Evolutionary conservation across 2,888 invertebrate genomes (phyloP).

Genomic region (Lithodes maja): DNA sequence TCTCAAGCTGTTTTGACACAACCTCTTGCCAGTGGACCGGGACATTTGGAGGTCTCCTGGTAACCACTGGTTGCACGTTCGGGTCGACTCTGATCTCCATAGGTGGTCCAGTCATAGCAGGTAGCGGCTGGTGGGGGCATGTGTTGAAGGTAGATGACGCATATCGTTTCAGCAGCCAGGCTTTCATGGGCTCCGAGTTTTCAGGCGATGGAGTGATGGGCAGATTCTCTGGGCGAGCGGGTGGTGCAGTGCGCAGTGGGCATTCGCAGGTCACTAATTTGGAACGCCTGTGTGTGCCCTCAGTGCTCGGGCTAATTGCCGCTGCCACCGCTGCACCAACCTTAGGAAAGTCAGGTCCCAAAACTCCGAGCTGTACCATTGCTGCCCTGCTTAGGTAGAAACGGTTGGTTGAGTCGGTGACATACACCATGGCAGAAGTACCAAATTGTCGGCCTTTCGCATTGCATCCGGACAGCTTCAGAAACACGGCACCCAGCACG

Average conservation of each 20-base stretch:
- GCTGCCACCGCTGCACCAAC: constrained; percentile 14
- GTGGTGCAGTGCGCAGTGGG: not conserved
- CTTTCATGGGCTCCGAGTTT: constrained; percentile 24
- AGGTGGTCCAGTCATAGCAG: constrained; percentile 21
- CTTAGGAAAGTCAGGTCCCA: constrained; percentile 42
- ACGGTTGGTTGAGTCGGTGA: too few relatives aligned
- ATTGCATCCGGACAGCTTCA: not conserved
- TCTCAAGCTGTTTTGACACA: constrained; percentile 1
- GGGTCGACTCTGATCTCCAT: constrained; percentile 34
- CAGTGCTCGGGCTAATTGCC: constrained; percentile 2
- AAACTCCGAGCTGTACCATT: constrained; percentile 15
- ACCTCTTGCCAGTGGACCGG: constrained; percentile 15
- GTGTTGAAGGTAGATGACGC: constrained; percentile 29
- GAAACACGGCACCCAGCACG: constrained; percentile 5
- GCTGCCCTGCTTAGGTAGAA: constrained; percentile 39
- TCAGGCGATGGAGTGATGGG: constrained; percentile 6
- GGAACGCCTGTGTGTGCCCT: not conserved
- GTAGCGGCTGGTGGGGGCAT: constrained; percentile 46
- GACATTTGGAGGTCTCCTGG: constrained; percentile 13
- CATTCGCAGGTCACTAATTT: not conserved
- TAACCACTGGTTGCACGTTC: constrained; percentile 20
- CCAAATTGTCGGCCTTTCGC: not conserved
- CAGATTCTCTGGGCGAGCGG: not conserved
- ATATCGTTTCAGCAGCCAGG: constrained; percentile 42
- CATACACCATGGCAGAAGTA: not conserved